A percentile compares a stretch with the other conserved stretches of the same genome.
Conservation (phyloP, 2,113 vertebrate genomes). For the Bubo scandiacus region DNA sequence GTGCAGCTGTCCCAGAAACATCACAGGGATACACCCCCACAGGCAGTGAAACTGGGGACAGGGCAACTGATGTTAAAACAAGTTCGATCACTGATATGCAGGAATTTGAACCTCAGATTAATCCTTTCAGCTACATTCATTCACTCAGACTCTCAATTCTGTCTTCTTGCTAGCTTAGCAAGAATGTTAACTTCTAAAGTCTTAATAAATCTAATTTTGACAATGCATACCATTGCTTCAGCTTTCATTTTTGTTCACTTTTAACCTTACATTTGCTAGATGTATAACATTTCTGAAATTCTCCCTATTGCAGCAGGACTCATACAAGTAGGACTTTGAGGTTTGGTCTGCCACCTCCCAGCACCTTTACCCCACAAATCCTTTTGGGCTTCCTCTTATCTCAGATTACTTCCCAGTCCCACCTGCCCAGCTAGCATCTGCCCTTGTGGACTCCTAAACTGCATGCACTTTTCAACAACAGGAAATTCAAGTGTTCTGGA, state of each 20-base stretch:
- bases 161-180: neutral
- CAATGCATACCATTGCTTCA: neutral
- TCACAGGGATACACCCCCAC: neutral
- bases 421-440: neutral
- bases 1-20: neutral
- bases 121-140: neutral
- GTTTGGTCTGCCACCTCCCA: neutral
- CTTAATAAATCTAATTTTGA: neutral
- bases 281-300: neutral
- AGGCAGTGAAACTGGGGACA: neutral
- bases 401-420: neutral
- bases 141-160: neutral
- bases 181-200: neutral
- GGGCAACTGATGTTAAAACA: neutral
- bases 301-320: neutral
- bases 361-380: neutral
- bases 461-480: neutral
- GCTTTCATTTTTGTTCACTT: neutral
- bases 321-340: neutral
- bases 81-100: neutral
- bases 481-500: neutral
- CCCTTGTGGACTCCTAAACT: neutral
- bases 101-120: neutral
- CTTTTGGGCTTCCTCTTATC: neutral
- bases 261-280: neutral